A percentile compares a stretch with the other conserved stretches of the same genome.
These are phyloP conservation scores for Geodia barretti DNA, from an alignment of 37 sponge, comb jelly and placozoan genomes.

Conservation along the genomic window DNA sequence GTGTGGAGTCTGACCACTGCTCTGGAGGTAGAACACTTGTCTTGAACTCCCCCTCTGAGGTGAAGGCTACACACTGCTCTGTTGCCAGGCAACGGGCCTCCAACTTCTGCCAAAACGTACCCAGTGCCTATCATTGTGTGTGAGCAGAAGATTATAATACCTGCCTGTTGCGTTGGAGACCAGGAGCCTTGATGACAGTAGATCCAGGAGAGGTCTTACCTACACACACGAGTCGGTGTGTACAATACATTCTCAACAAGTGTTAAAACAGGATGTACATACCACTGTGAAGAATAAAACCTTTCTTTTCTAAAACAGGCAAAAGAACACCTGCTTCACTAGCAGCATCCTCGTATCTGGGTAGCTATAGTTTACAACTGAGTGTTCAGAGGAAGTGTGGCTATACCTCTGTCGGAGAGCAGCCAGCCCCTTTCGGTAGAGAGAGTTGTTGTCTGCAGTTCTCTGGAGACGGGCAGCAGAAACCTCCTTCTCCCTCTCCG, in stretches of 20 bases:
- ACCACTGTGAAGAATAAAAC: constrained; percentile 54
- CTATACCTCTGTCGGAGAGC: constrained; percentile 4
- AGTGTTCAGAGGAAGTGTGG: background rate
- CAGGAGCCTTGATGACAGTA: constrained; percentile 29
- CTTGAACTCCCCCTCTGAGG: constrained; percentile 39
- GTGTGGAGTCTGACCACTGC: constrained; percentile 25
- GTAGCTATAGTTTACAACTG: background rate
- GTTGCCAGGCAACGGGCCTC: constrained; percentile 27
- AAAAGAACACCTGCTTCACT: constrained; percentile 7
- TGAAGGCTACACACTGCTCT: constrained; percentile 62
- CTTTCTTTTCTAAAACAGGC: constrained; percentile 29
- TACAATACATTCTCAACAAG: too few relatives aligned
- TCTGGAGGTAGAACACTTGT: constrained; percentile 3
- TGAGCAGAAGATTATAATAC: constrained; percentile 1
- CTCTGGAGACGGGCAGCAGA: background rate
- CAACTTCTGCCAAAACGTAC: too few relatives aligned
- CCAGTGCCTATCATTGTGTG: too few relatives aligned
- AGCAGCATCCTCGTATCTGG: constrained; percentile 49
- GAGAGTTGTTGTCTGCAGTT: background rate
- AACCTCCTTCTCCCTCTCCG: constrained; percentile 21
- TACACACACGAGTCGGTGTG: background rate
- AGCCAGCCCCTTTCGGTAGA: constrained; percentile 4
- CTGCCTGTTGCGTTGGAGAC: constrained; percentile 27
- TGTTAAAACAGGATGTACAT: too few relatives aligned
- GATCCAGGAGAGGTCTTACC: constrained; percentile 42